These are phyloP conservation scores for Chrysolina oricalcia DNA, from an alignment of 2,888 invertebrate genomes.

Conservation along the genomic window DNA sequence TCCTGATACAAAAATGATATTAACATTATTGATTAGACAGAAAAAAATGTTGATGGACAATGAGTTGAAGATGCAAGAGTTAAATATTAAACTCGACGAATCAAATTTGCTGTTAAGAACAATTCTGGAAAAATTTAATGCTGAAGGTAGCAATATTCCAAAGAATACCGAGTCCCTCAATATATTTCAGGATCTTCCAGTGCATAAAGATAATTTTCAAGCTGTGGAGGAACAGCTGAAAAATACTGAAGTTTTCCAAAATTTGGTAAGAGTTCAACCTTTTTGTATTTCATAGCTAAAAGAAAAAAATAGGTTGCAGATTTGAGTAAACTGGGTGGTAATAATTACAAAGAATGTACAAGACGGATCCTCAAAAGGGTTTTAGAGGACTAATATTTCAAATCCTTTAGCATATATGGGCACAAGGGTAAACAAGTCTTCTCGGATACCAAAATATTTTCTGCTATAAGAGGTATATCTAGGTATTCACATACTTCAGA, in stretches of 20 bases:
- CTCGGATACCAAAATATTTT: too few relatives aligned
- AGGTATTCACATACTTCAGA: too few relatives aligned
- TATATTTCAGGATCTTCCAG: background rate
- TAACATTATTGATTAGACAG: background rate
- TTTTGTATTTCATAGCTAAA: background rate
- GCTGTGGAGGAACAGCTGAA: slow-evolving; percentile 1
- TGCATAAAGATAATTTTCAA: background rate
- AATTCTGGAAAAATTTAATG: slow-evolving; percentile 1
- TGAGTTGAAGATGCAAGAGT: background rate
- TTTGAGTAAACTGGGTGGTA: background rate
- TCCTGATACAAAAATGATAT: background rate
- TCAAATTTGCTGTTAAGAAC: background rate
- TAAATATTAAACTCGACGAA: background rate
- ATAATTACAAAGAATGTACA: background rate
- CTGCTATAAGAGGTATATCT: too few relatives aligned
- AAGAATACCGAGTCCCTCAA: background rate
- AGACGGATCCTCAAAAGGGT: slow-evolving; percentile 25
- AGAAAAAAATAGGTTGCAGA: background rate
- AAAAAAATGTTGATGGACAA: background rate
- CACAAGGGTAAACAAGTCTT: too few relatives aligned
- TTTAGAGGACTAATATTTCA: slow-evolving; percentile 18
- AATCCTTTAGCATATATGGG: too few relatives aligned
- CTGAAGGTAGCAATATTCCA: background rate
- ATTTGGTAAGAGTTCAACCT: background rate
- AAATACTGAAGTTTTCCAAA: background rate